phyloP scores from a whole-genome alignment of 2,888 invertebrate species.

The Meiosimyza decipiens region DNA sequence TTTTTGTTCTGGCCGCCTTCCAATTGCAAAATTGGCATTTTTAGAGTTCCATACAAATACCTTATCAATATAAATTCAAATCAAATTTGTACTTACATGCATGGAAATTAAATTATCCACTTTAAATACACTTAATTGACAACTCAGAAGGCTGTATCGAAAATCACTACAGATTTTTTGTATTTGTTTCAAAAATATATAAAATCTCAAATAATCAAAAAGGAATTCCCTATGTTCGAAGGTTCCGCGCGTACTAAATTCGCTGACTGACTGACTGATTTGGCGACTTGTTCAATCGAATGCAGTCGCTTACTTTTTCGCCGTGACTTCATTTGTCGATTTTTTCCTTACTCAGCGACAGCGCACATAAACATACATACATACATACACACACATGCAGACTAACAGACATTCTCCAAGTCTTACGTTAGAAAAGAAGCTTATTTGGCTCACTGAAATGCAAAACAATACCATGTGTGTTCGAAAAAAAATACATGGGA shows the following conservation, averaged over 20 bases:
- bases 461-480: conserved; percentile 45
- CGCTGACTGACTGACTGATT: conserved; percentile 46
- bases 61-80: too few species aligned
- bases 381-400: conserved; percentile 4
- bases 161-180: background rate
- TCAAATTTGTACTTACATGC: too few species aligned
- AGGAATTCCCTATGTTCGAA: conserved; percentile 37
- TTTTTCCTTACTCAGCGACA: conserved; percentile 42
- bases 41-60: too few species aligned
- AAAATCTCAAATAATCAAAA: background rate
- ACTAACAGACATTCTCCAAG: conserved; percentile 23
- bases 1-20: too few species aligned
- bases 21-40: too few species aligned
- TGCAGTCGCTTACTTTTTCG: conserved; percentile 36
- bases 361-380: conserved; percentile 34
- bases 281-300: conserved; percentile 40
- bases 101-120: too few species aligned
- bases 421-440: conserved; percentile 41
- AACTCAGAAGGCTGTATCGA: background rate
- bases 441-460: conserved; percentile 44
- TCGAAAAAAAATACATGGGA: conserved; percentile 38
- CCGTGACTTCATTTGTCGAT: conserved; percentile 43
- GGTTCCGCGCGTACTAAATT: conserved; percentile 43
- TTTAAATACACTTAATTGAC: too few species aligned
- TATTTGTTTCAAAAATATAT: background rate